These are phyloP conservation scores for Flexamia atlantica DNA, from an alignment of 2,888 invertebrate species.

Conservation along the genomic window DNA sequence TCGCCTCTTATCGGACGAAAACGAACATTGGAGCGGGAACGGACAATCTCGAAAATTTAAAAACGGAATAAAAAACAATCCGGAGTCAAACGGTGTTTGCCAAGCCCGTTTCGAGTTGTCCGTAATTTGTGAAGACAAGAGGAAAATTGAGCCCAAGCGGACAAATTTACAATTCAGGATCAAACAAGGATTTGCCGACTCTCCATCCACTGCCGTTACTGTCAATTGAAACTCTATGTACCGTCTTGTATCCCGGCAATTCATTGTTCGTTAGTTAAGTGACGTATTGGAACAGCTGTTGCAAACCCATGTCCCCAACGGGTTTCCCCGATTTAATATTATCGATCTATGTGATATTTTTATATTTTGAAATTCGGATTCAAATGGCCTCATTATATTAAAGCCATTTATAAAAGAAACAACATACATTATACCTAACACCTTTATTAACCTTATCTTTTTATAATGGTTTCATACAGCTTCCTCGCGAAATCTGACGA, in stretches of 20 bases:
- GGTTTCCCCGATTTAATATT: too few species aligned
- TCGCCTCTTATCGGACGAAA: not conserved
- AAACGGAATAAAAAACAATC: not conserved
- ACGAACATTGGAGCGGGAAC: not conserved
- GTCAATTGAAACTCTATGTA: not conserved
- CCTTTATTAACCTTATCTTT: too few species aligned
- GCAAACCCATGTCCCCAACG: too few species aligned
- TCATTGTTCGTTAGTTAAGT: not conserved
- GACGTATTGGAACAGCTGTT: not conserved
- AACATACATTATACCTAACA: too few species aligned
- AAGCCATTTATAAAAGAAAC: too few species aligned
- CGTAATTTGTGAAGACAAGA: conserved; percentile 27
- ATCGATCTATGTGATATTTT: too few species aligned
- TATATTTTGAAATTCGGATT: too few species aligned
- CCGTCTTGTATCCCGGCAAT: not conserved
- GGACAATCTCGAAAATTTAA: not conserved
- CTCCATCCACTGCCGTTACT: not conserved
- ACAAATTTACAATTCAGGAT: conserved; percentile 21
- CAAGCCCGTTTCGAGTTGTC: not conserved
- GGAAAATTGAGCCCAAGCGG: conserved; percentile 16
- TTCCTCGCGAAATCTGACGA: too few species aligned
- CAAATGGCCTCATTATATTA: too few species aligned
- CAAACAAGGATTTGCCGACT: conserved; percentile 10
- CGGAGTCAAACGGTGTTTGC: not conserved
- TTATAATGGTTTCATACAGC: too few species aligned